Conservation (phyloP, 2,797 vertebrate genomes). For the Chromobotia macracanthus region DNA sequence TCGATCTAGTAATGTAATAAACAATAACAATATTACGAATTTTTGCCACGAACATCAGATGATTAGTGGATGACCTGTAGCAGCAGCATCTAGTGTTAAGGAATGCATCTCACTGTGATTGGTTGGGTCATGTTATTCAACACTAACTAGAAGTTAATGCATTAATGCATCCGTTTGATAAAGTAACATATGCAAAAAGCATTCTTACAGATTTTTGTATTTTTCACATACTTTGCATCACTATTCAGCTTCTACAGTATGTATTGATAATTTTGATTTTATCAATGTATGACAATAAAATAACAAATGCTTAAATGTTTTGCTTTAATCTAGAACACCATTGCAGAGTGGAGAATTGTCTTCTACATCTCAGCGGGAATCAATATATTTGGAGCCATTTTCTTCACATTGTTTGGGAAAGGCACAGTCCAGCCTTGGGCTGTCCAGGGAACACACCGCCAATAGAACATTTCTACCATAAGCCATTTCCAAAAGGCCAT, state of each 20-base stretch:
- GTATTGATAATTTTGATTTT: background rate
- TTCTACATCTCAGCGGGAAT: constrained; percentile 95
- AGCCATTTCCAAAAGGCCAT: constrained; percentile 22
- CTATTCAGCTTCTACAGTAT: background rate
- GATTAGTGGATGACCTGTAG: too few species aligned
- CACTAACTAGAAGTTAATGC: too few species aligned
- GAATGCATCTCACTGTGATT: too few species aligned
- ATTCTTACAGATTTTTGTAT: too few species aligned
- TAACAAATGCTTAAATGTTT: constrained; percentile 31
- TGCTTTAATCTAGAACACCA: constrained; percentile 83
- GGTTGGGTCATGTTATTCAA: too few species aligned
- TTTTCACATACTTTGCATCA: background rate
- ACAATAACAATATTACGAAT: too few species aligned
- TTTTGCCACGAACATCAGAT: too few species aligned
- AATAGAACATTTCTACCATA: constrained; percentile 67
- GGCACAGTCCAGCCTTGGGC: constrained; percentile 93
- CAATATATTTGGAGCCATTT: constrained; percentile 87
- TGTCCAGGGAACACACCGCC: constrained; percentile 70
- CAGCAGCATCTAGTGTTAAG: too few species aligned
- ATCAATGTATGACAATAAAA: background rate
- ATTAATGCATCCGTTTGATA: too few species aligned
- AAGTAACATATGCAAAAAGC: too few species aligned
- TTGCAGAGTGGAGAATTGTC: constrained; percentile 90
- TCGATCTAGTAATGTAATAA: too few species aligned
- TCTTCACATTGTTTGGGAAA: constrained; percentile 87